Base-by-base conservation (phyloP, 2,113 vertebrate genomes). In the Prunella fulvescens region DNA sequence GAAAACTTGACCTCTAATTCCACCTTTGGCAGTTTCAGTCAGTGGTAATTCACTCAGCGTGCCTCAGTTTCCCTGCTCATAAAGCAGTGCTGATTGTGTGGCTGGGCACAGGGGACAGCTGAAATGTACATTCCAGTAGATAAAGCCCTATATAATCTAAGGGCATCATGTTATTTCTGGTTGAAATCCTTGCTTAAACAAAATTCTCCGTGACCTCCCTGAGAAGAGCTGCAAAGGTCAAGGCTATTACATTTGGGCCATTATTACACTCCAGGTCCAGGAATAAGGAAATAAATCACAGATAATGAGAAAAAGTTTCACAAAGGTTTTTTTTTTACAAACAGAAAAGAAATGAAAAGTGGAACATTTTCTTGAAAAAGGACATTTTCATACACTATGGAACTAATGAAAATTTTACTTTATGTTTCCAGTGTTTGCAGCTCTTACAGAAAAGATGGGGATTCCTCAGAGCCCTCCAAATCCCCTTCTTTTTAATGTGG, bases 261-360 rank as follows among this genome's bases (percentile, higher is more conserved):
- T 95, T 93, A 97, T 97, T 96, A 94, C 90, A 62, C 85, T 86
- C 70, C 58, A 65, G 92, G 81, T 66, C 56, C 51, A 80, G 87
- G 62, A 90, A 80, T 82, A 92, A 80, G 54, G 90, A 88, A 91
- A 94, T 90, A 95, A 95, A 95, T 96, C 93, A 93, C 13, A 51
- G 81, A 90, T 95, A 96, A 97, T 69, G 94, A 94, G 94, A 82
- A 95, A 94, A 97, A 96, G 88, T 96, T 96, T 94, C 81, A 62
- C 22, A 29, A 42, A 66, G 79, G 3, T 24, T 88, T 93, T 24
- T 88, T 93, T 87, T 80, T 88, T 42, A 65, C 33, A 86, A 80
- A 66, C 8, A 9, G 29, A 72, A 20, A 81, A 89, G 71, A 82
- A 90, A 69, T 58, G 73, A 83, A 57, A 88, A 94, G 67, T 15